Evolutionary conservation across 2,113 vertebrate genomes (phyloP).

Genomic region (Lethenteron camtschaticum): DNA sequence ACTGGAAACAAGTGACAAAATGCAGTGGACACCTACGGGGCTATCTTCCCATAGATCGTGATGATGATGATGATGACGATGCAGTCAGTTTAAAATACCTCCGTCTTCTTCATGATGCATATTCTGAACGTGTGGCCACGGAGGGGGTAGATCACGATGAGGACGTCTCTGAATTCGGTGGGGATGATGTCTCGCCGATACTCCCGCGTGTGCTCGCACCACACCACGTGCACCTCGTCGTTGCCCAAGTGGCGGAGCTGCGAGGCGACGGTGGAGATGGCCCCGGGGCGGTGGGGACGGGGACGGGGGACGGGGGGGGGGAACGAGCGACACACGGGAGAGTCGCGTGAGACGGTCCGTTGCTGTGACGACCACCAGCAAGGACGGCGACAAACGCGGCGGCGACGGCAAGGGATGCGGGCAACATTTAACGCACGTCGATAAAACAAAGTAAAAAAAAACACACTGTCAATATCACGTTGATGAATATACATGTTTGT

Average conservation of each 20-base stretch:
- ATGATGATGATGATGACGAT: too few relatives aligned
- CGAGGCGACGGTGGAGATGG: conserved; percentile 10
- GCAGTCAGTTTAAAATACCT: conserved; percentile 29
- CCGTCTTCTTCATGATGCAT: conserved; percentile 92
- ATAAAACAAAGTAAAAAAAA: conserved; percentile 47
- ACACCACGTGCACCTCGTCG: conserved; percentile 94
- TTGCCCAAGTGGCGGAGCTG: conserved; percentile 93
- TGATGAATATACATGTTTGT: too few relatives aligned
- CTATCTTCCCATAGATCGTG: too few relatives aligned
- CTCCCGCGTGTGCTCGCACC: conserved; percentile 93
- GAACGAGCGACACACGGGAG: background rate
- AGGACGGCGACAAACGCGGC: too few relatives aligned
- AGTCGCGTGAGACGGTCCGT: too few relatives aligned
- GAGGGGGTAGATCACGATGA: conserved; percentile 94
- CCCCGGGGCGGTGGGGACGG: background rate
- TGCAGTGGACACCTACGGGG: too few relatives aligned
- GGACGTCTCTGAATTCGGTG: conserved; percentile 92
- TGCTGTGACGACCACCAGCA: too few relatives aligned
- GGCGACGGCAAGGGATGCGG: too few relatives aligned
- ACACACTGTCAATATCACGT: conserved; percentile 23
- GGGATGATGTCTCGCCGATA: conserved; percentile 93
- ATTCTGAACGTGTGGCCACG: conserved; percentile 98
- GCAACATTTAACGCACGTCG: too few relatives aligned
- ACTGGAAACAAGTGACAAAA: too few relatives aligned
- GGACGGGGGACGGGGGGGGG: background rate